Evolutionary conservation across 2,888 invertebrate genomes (phyloP).

Genomic region (Zaprionus obscuricornis): DNA sequence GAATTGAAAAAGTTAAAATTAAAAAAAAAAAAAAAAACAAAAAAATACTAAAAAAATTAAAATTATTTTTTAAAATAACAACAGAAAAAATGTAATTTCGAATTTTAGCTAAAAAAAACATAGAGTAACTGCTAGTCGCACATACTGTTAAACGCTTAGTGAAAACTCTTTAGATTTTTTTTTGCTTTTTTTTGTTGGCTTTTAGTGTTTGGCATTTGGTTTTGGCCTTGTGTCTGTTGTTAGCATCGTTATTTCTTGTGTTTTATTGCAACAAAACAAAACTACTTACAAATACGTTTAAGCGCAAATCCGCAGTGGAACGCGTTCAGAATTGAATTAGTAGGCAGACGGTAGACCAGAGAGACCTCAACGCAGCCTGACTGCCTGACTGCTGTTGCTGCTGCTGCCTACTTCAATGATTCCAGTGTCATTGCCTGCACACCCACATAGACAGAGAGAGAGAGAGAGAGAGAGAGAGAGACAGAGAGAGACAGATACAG

Average conservation of each 20-base stretch:
- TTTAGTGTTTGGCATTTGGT: slow-evolving; percentile 37
- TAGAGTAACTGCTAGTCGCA: not conserved
- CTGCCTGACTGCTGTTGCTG: not conserved
- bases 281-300: slow-evolving; percentile 48
- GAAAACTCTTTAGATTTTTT: slow-evolving; percentile 22
- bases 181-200: slow-evolving; percentile 21
- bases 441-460: too few relatives aligned
- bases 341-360: not conserved
- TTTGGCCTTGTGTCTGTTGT: slow-evolving; percentile 25
- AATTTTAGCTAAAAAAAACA: too few relatives aligned
- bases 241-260: slow-evolving; percentile 42
- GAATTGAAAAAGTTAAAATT: too few relatives aligned
- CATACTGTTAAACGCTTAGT: not conserved
- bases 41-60: too few relatives aligned
- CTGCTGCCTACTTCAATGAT: too few relatives aligned
- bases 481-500: too few relatives aligned
- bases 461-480: too few relatives aligned
- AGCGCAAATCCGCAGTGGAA: slow-evolving; percentile 51
- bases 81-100: too few relatives aligned
- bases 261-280: slow-evolving; percentile 40
- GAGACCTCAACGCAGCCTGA: not conserved
- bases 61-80: too few relatives aligned
- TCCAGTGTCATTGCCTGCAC: too few relatives aligned
- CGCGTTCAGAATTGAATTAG: slow-evolving; percentile 68
- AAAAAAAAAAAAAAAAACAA: too few relatives aligned